Conservation (phyloP, 1,140 invertebrate genomes). For the Acromyrmex charruanus region DNA sequence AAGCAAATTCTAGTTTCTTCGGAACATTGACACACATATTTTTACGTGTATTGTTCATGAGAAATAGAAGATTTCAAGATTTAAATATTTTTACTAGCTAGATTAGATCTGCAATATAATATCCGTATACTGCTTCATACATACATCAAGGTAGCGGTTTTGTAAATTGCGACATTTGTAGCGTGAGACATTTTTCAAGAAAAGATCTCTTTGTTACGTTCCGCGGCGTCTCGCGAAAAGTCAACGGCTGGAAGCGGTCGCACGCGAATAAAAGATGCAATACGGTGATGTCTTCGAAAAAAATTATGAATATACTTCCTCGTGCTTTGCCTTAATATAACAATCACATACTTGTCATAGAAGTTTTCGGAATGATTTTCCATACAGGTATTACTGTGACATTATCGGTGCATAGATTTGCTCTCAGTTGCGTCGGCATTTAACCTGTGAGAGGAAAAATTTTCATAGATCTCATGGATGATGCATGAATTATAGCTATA, state of each 20-base stretch:
- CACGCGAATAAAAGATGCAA: conserved; percentile 55
- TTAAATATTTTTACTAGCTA: conserved; percentile 35
- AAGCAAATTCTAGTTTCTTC: background rate
- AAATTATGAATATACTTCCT: background rate
- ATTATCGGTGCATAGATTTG: conserved; percentile 23
- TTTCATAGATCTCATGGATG: conserved; percentile 28
- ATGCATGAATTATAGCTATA: conserved; percentile 30
- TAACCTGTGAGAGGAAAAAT: conserved; percentile 25
- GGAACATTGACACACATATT: background rate
- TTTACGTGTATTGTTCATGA: conserved; percentile 25
- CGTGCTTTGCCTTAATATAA: background rate
- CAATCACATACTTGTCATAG: background rate
- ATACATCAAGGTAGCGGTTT: conserved; percentile 18
- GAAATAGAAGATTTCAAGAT: conserved; percentile 14
- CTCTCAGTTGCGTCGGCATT: conserved; percentile 27
- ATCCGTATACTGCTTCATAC: background rate
- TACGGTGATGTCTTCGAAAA: background rate
- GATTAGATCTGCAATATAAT: background rate
- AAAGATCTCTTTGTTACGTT: background rate
- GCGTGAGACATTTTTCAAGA: conserved; percentile 15
- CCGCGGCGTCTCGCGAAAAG: background rate
- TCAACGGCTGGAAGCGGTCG: conserved; percentile 24
- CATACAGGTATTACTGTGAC: background rate
- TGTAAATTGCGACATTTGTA: conserved; percentile 9
- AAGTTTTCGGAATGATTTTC: conserved; percentile 14